A percentile compares a stretch with the other conserved stretches of the same genome.
These are phyloP conservation scores for Helarctos malayanus DNA, from an alignment of 2,797 vertebrate species.

Conservation along the genomic window DNA sequence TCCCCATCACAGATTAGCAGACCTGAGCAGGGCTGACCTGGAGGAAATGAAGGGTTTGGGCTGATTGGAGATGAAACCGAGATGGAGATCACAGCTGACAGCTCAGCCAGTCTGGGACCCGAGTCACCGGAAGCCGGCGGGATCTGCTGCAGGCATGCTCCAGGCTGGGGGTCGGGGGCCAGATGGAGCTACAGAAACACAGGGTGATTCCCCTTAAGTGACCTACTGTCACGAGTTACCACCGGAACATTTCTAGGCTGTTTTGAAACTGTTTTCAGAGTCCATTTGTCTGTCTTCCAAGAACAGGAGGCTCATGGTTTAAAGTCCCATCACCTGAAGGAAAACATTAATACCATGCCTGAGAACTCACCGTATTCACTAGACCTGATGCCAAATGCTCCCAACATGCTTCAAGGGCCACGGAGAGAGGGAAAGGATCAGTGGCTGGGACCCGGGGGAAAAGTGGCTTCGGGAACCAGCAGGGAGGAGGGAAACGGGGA, in stretches of 20 bases:
- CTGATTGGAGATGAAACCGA: neutral
- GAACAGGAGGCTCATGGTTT: neutral
- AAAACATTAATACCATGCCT: neutral
- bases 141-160: neutral
- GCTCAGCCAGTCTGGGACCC: neutral
- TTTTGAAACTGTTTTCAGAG: neutral
- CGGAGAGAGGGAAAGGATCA: neutral
- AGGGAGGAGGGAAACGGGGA: neutral
- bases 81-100: neutral
- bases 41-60: neutral
- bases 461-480: no score
- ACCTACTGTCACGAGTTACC: neutral
- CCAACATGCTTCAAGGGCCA: fast-evolving
- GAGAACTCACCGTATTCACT: neutral
- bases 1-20: neutral
- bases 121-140: neutral
- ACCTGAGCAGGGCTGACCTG: neutral
- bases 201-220: neutral
- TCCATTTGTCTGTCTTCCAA: neutral
- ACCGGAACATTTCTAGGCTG: neutral
- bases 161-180: no score
- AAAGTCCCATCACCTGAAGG: neutral
- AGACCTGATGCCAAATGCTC: neutral
- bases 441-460: neutral
- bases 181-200: neutral